These are phyloP conservation scores for Sphaerophoria rueppellii DNA, from an alignment of 2,888 invertebrate genomes.

Conservation along the genomic window DNA sequence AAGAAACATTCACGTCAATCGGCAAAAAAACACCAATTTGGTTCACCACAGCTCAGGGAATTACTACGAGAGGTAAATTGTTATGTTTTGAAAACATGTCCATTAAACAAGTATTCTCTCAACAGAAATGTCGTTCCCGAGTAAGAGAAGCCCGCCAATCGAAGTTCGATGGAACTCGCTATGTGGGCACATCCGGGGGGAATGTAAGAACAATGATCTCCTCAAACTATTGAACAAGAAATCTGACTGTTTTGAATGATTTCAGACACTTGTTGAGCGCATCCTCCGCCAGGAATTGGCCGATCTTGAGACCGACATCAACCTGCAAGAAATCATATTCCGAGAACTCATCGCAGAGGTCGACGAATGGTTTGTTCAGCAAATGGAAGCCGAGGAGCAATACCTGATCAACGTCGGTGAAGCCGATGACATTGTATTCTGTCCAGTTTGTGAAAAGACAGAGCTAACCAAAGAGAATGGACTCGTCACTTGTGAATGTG, in stretches of 20 bases:
- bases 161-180: slow-evolving; percentile 75
- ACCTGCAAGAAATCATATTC: slow-evolving; percentile 78
- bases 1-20: slow-evolving; percentile 77
- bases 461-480: slow-evolving; percentile 77
- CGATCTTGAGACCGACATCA: slow-evolving; percentile 78
- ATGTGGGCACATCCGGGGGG: slow-evolving; percentile 27
- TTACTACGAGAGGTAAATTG: slow-evolving; percentile 78
- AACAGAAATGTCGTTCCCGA: slow-evolving; percentile 79
- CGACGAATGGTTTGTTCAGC: slow-evolving; percentile 79
- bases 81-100: neutral
- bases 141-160: slow-evolving; percentile 77
- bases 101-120: neutral
- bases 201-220: slow-evolving; percentile 39
- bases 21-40: slow-evolving; percentile 77
- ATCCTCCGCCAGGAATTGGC: slow-evolving; percentile 78
- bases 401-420: slow-evolving; percentile 78
- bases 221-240: neutral
- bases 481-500: slow-evolving; percentile 81
- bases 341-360: slow-evolving; percentile 78
- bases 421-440: slow-evolving; percentile 82
- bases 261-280: slow-evolving; percentile 70
- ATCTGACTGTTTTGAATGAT: neutral
- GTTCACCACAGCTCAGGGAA: slow-evolving; percentile 78
- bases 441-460: slow-evolving; percentile 83
- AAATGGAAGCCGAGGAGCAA: slow-evolving; percentile 77